Base-by-base conservation (phyloP, 2,113 vertebrate genomes). In the Vireo altiloquus region DNA sequence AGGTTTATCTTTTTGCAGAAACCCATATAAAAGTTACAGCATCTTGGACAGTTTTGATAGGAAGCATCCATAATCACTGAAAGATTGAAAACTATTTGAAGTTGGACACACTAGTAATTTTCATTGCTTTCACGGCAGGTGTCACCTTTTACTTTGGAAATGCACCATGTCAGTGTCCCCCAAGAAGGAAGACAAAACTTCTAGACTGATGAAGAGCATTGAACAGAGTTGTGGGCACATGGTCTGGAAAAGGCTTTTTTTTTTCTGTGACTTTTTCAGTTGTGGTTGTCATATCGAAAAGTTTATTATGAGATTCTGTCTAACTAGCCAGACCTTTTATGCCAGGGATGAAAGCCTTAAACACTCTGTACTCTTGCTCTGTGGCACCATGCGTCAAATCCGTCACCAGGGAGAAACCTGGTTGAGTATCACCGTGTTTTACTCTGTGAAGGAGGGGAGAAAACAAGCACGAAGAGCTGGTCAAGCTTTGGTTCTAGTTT, bases 1-100 rank as follows among this genome's bases (percentile, higher is more conserved):
- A 82, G 92, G 94, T 94, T 96, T 95, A 93, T 94, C 89, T 90
- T 94, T 94, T 63, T 93, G 44, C 71, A 79, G 78, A 87, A 94
- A 65, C 68, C 68, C 77, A 61, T 69, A 86, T 89, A 95, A 91
- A 92, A 76, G 76, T 82, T 65, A 80, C 80, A 85, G 54, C 61
- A 44, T 88, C 89, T 92, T 76, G 76, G 53, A 87, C 78, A 81
- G 59, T 60, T 97, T 63, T 92, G 93, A 91, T 92, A 85, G 91
- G 88, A 95, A 92, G 56, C 87, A 82, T 81, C 63, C 74, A 93
- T 79, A 94, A 91, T 91, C 87, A 66, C 54, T 78, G 69, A 65
- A 94, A 82, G 82, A 94, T 72, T 92, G 83, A 93, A 89, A 87
- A 96, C 72, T 40, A 47, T 81, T 80, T 92, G 79, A 92, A 93